A percentile compares a stretch with the other conserved stretches of the same genome.
phyloP scores from a whole-genome alignment of 2,888 invertebrate genomes.

The Sisyra terminalis region DNA sequence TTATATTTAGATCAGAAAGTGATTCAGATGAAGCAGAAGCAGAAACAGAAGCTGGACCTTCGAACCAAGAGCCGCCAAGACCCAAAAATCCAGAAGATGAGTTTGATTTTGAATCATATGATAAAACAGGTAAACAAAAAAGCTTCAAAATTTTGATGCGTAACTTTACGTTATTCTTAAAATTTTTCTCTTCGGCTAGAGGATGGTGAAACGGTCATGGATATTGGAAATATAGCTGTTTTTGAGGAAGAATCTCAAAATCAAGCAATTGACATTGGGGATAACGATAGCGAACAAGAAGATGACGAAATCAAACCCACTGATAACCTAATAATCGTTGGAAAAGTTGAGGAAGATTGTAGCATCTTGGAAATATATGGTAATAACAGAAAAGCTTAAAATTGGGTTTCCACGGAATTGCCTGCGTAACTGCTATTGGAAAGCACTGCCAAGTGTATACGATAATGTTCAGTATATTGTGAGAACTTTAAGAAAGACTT shows the following conservation, averaged over 20 bases:
- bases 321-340: constrained; percentile 80
- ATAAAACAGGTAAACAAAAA: constrained; percentile 40
- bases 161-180: too few species aligned
- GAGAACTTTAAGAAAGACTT: too few species aligned
- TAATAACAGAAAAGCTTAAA: too few species aligned
- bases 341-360: constrained; percentile 73
- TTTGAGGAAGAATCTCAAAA: constrained; percentile 24
- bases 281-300: constrained; percentile 62
- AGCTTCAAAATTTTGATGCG: constrained; percentile 2
- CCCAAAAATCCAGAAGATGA: constrained; percentile 41
- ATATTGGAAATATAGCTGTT: constrained; percentile 18
- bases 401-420: too few species aligned
- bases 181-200: constrained; percentile 22
- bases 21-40: constrained; percentile 16
- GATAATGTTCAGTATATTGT: too few species aligned
- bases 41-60: constrained; percentile 15
- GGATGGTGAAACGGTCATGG: constrained; percentile 22
- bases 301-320: constrained; percentile 75
- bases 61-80: constrained; percentile 17
- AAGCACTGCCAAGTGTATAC: too few species aligned
- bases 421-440: too few species aligned
- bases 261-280: constrained; percentile 19
- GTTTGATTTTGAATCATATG: constrained; percentile 58
- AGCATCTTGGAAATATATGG: constrained; percentile 79
- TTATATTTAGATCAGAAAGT: not conserved